Evolutionary conservation across 2,888 invertebrate species (phyloP).

Genomic region (Archaeoteleia sp.): DNA sequence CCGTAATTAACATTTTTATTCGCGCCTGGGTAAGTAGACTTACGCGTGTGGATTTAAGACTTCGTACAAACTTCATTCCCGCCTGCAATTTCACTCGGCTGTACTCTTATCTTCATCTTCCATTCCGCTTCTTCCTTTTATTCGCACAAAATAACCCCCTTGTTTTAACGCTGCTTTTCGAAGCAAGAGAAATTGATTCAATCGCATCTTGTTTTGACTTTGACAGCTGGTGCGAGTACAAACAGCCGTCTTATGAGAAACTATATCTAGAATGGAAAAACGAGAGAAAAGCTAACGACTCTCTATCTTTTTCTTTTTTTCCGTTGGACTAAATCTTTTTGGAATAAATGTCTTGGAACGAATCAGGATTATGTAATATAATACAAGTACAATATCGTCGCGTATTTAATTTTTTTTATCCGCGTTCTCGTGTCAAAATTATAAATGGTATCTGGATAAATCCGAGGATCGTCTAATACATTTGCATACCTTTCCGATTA

Average conservation of each 20-base stretch:
- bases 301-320: too few relatives aligned
- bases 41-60: slow-evolving; percentile 41
- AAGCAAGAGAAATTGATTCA: too few relatives aligned
- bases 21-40: slow-evolving; percentile 26
- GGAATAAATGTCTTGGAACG: too few relatives aligned
- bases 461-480: slow-evolving; percentile 21
- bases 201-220: too few relatives aligned
- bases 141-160: background rate
- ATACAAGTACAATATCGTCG: too few relatives aligned
- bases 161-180: too few relatives aligned
- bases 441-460: slow-evolving; percentile 31
- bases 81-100: slow-evolving; percentile 21
- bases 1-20: slow-evolving; percentile 50
- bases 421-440: slow-evolving; percentile 28
- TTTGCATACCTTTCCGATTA: slow-evolving; percentile 46
- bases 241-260: too few relatives aligned
- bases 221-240: too few relatives aligned
- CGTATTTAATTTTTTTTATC: slow-evolving; percentile 9
- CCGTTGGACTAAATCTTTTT: too few relatives aligned
- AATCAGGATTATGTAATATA: too few relatives aligned
- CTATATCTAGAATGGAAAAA: too few relatives aligned
- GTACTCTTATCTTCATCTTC: slow-evolving; percentile 18
- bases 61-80: slow-evolving; percentile 41
- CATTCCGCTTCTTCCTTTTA: background rate
- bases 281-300: too few relatives aligned